Percentiles rank a stretch among this genome's conserved stretches.
phyloP scores from a whole-genome alignment of 2,113 vertebrate species.

The Diadophis punctatus region DNA sequence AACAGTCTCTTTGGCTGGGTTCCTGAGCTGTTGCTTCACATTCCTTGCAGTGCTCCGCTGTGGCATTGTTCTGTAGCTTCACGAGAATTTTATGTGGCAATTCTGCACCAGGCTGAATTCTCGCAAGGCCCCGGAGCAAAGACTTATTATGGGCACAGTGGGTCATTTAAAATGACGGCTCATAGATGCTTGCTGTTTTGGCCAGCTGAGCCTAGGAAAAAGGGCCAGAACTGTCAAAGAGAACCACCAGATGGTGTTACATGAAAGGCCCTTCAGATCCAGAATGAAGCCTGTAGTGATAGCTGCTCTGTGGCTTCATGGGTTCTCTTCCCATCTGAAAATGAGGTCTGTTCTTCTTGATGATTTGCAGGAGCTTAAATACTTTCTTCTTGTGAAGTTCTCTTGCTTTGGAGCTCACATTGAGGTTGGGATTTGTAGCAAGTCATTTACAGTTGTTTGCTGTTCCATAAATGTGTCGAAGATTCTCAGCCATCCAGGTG shows the following conservation, averaged over 20 bases:
- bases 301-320: neutral
- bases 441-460: neutral
- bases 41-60: neutral
- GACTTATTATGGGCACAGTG: neutral
- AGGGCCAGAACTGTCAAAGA: neutral
- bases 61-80: neutral
- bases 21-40: neutral
- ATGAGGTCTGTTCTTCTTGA: neutral
- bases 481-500: neutral
- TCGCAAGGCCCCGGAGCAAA: neutral
- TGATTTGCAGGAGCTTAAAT: neutral
- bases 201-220: neutral
- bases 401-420: neutral
- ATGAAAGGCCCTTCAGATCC: neutral
- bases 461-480: neutral
- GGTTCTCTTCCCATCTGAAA: neutral
- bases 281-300: neutral
- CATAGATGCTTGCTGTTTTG: neutral
- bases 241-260: neutral
- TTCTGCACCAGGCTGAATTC: neutral
- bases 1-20: neutral
- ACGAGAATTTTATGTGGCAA: neutral
- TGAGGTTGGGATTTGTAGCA: neutral
- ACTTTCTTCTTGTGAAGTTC: neutral
- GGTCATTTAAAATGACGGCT: neutral